Conservation (phyloP, 2,797 vertebrate genomes). For the Phrynocephalus guinanensis region DNA sequence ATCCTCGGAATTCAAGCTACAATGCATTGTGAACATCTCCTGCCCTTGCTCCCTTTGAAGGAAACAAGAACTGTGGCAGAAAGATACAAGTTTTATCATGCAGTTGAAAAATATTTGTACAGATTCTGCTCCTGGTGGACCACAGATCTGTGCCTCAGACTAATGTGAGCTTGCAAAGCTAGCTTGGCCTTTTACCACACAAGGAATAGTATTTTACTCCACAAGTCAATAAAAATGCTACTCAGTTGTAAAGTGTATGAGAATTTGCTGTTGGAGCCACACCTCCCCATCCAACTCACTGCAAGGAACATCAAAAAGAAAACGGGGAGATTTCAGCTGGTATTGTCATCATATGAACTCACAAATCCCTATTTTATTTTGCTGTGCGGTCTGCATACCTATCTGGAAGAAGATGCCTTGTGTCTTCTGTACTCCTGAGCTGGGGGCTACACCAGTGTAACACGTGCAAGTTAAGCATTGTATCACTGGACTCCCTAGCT, state of each 20-base stretch:
- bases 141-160: neutral
- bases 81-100: neutral
- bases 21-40: neutral
- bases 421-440: neutral
- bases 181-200: neutral
- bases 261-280: constrained; percentile 7
- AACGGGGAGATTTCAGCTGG: accelerated
- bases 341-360: neutral
- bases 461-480: neutral
- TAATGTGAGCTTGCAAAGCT: neutral
- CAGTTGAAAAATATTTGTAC: neutral
- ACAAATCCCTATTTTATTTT: neutral
- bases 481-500: neutral
- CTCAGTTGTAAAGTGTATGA: neutral
- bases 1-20: constrained; percentile 43
- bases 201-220: neutral
- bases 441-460: neutral
- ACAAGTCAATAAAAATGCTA: neutral
- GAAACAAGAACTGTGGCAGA: neutral
- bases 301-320: neutral
- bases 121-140: neutral
- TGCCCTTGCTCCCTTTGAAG: constrained; percentile 7
- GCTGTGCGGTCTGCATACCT: neutral
- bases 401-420: accelerated
- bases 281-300: neutral